These are phyloP conservation scores for Alauda arvensis DNA, from an alignment of 2,797 vertebrate genomes.

Conservation along the genomic window DNA sequence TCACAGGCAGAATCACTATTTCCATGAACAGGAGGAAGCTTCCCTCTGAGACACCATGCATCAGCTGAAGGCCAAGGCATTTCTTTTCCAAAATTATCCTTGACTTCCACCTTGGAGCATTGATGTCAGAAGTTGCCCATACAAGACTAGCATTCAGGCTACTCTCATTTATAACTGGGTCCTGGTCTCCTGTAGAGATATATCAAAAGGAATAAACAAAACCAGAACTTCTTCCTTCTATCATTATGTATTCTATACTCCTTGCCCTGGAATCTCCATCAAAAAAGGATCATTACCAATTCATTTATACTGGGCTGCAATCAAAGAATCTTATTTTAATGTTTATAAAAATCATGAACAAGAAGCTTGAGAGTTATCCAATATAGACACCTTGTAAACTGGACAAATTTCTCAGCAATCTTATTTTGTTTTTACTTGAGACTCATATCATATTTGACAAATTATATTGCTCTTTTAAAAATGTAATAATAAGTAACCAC, in stretches of 20 bases:
- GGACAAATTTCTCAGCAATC: not conserved
- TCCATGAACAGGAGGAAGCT: not conserved
- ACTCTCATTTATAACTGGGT: not conserved
- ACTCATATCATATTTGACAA: not conserved
- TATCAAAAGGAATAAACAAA: not conserved
- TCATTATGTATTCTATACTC: not conserved
- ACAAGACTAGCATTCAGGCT: not conserved
- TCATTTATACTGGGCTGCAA: not conserved
- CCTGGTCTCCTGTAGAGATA: not conserved
- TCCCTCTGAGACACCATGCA: not conserved
- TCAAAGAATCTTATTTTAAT: not conserved
- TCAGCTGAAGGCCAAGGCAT: not conserved
- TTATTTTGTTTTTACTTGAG: not conserved
- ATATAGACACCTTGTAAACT: not conserved
- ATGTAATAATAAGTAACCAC: not conserved
- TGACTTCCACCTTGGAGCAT: not conserved
- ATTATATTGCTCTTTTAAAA: not conserved
- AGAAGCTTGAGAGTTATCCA: not conserved
- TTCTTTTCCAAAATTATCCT: not conserved
- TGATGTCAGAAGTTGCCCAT: not conserved
- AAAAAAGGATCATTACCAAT: not conserved
- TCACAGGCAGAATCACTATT: not conserved
- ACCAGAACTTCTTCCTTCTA: not conserved
- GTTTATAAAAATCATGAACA: not conserved
- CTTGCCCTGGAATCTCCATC: not conserved